These are phyloP conservation scores for Lomographa bimaculata DNA, from an alignment of 2,888 invertebrate species.

Conservation along the genomic window DNA sequence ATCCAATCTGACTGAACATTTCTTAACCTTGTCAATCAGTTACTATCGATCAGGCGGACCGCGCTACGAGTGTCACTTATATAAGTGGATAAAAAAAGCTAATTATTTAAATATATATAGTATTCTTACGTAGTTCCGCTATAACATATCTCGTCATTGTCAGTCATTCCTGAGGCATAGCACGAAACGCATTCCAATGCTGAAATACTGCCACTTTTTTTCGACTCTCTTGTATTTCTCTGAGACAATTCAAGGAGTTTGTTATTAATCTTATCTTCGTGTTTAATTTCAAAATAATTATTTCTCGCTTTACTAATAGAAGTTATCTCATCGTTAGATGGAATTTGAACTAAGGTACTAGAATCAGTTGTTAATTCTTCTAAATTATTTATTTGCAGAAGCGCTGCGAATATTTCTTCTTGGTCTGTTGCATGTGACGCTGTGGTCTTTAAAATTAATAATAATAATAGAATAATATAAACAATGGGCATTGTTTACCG, in stretches of 20 bases:
- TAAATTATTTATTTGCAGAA: slow-evolving; percentile 40
- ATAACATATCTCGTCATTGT: slow-evolving; percentile 50
- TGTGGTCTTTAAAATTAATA: slow-evolving; percentile 40
- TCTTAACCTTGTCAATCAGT: too few relatives aligned
- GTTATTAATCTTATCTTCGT: slow-evolving; percentile 32
- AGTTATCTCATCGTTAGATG: too few relatives aligned
- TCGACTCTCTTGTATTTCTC: slow-evolving; percentile 37
- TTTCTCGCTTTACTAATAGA: slow-evolving; percentile 40
- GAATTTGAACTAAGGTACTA: too few relatives aligned
- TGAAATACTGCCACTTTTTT: slow-evolving; percentile 13
- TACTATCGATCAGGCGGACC: too few relatives aligned
- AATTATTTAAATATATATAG: too few relatives aligned
- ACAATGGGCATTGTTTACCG: slow-evolving; percentile 35
- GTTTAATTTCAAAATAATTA: slow-evolving; percentile 37
- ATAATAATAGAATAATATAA: slow-evolving; percentile 48
- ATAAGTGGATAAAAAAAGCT: too few relatives aligned
- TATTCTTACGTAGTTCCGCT: slow-evolving; percentile 48
- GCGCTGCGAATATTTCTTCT: slow-evolving; percentile 43
- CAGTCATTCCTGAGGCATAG: slow-evolving; percentile 34
- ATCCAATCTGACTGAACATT: too few relatives aligned
- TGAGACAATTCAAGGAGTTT: slow-evolving; percentile 20
- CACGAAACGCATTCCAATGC: slow-evolving; percentile 49
- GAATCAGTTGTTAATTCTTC: too few relatives aligned
- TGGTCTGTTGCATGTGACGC: slow-evolving; percentile 42
- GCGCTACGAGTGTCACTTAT: too few relatives aligned